These are phyloP conservation scores for Andrena hattorfiana DNA, from an alignment of 2,888 invertebrate genomes.

Conservation along the genomic window DNA sequence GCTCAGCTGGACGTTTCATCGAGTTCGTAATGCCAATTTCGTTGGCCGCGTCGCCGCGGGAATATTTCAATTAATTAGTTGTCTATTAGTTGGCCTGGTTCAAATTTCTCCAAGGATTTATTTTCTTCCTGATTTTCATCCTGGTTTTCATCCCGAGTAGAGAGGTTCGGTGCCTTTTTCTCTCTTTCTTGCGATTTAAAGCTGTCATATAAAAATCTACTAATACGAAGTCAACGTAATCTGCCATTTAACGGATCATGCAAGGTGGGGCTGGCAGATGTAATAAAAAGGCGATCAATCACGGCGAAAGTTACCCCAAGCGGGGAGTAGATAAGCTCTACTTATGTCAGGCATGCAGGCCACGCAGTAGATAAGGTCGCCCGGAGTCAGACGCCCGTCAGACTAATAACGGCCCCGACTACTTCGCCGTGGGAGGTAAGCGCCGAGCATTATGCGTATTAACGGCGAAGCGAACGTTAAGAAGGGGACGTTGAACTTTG, in stretches of 20 bases:
- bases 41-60: too few relatives aligned
- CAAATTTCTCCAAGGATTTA: too few relatives aligned
- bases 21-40: not conserved
- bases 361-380: conserved; percentile 51
- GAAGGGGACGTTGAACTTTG: conserved; percentile 17
- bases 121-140: too few relatives aligned
- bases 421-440: conserved; percentile 29
- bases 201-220: too few relatives aligned
- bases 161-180: too few relatives aligned
- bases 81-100: too few relatives aligned
- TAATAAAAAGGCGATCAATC: conserved; percentile 44
- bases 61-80: too few relatives aligned
- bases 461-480: conserved; percentile 32
- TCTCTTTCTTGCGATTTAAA: too few relatives aligned
- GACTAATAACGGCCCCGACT: conserved; percentile 47
- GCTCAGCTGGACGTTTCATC: not conserved
- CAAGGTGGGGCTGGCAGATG: not conserved
- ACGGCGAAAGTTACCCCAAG: conserved; percentile 11
- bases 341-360: conserved; percentile 37
- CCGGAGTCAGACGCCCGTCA: conserved; percentile 41
- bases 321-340: conserved; percentile 46
- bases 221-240: not conserved
- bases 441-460: conserved; percentile 33
- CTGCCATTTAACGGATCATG: not conserved
- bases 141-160: too few relatives aligned